A percentile compares a stretch with the other conserved stretches of the same genome.
phyloP scores from a whole-genome alignment of 2,888 invertebrate species.

The Rotaria macrura region DNA sequence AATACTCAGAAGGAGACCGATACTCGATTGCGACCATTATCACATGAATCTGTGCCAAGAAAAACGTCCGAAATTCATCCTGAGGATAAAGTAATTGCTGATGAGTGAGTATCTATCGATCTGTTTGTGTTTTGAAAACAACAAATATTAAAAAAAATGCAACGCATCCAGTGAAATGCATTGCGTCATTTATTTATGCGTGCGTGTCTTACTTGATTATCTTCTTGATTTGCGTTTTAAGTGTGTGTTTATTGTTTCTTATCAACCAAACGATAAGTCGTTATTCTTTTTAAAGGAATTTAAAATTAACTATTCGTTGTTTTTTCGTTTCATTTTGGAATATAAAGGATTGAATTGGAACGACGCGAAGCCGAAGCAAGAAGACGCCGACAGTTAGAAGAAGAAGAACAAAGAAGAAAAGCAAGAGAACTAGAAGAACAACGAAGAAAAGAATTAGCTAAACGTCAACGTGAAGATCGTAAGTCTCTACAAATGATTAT shows the following conservation, averaged over 20 bases:
- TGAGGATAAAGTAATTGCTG: neutral
- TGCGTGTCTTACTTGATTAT: neutral
- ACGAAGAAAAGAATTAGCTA: neutral
- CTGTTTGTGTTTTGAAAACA: neutral
- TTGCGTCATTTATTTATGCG: neutral
- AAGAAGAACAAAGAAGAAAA: neutral
- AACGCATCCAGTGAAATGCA: neutral
- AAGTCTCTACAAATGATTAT: neutral
- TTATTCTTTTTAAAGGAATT: neutral
- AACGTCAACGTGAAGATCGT: neutral
- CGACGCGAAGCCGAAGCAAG: neutral
- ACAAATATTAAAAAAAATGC: neutral
- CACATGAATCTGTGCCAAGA: neutral
- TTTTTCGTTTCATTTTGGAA: neutral
- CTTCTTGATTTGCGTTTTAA: neutral
- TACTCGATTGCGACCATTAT: neutral
- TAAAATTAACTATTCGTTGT: neutral
- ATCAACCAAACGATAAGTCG: neutral
- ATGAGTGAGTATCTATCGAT: neutral
- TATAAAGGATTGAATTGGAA: neutral
- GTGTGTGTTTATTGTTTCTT: neutral
- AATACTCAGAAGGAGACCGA: neutral
- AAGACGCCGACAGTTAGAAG: neutral
- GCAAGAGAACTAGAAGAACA: neutral
- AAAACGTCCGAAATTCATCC: neutral